phyloP scores from a whole-genome alignment of 2,888 invertebrate genomes.

The Pheosia tremula region DNA sequence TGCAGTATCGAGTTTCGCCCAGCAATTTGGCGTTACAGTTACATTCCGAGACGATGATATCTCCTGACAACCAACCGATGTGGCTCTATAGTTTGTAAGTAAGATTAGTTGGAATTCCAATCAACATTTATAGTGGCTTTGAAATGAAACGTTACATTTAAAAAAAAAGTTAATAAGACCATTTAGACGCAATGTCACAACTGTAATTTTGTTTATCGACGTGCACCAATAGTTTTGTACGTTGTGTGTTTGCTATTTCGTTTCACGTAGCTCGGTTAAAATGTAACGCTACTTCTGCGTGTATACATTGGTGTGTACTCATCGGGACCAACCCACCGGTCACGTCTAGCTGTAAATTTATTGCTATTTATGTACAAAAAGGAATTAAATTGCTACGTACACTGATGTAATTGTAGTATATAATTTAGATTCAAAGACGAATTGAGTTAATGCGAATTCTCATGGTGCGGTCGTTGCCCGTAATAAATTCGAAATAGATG shows the following conservation, averaged over 20 bases:
- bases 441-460: slow-evolving; percentile 26
- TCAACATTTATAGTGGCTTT: slow-evolving; percentile 6
- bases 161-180: slow-evolving; percentile 23
- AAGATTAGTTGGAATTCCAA: slow-evolving; percentile 13
- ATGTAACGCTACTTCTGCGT: slow-evolving; percentile 46
- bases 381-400: slow-evolving; percentile 23
- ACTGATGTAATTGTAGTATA: slow-evolving; percentile 20
- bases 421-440: slow-evolving; percentile 6
- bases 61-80: slow-evolving; percentile 7
- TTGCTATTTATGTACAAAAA: slow-evolving; percentile 29
- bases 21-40: slow-evolving; percentile 65
- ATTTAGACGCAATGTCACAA: slow-evolving; percentile 40
- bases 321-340: slow-evolving; percentile 27
- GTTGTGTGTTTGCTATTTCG: slow-evolving; percentile 49
- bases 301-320: slow-evolving; percentile 13
- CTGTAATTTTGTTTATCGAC: slow-evolving; percentile 34
- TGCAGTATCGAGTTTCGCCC: slow-evolving; percentile 47
- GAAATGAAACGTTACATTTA: not conserved
- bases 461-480: slow-evolving; percentile 34
- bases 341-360: slow-evolving; percentile 44
- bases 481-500: slow-evolving; percentile 22
- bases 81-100: not conserved
- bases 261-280: slow-evolving; percentile 47
- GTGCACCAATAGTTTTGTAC: slow-evolving; percentile 26
- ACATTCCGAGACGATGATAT: slow-evolving; percentile 49